Base-by-base conservation (phyloP, 2,113 vertebrate species). In the Prochilodus magdalenae region DNA sequence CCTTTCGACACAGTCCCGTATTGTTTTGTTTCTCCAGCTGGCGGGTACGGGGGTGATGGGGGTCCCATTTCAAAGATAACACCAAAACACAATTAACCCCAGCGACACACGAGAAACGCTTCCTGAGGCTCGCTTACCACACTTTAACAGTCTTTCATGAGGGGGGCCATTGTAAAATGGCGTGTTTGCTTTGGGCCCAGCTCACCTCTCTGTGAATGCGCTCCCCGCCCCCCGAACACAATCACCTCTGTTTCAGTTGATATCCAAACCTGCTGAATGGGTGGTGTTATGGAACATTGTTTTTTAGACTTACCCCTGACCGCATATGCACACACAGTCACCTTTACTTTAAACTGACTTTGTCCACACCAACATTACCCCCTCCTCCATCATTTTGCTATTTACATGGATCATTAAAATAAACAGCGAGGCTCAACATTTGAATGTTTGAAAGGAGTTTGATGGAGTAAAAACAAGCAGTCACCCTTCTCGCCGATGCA, bases 41-140 rank as follows among this genome's bases (percentile, higher is more conserved):
- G 40, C 74, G 20, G 77, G 76, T 85, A 81, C 77, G 63, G 78
- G 81, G 86, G 81, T 86, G 84, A 83, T 69, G 83, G 89, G 89
- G 87, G 85, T 91, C 88, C 83, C 51, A 60, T 93, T 93, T 87
- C 92, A 90, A 94, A 89, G 86, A 93, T 92, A 93, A 93, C 89
- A 93, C 77, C 79, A 88, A 93, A 92, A 91, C 88, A 93, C 89
- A 93, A 92, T 93, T 90, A 92, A 90, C 90, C 90, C 86, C 75
- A 55, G 73, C 79, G 89, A 90, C 86, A 90, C 87, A 76, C 13
- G 87, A 93, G 91, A 92, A 87, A 70, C 30, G 83, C 89, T 91
- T 92, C 89, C 90, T 91, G 88, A 84, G 74, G 67, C 62, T 69
- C 53, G 30, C 85, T 82, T 86, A 73, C 51, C 75, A 89, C 85